Evolutionary conservation across 1,140 invertebrate genomes (phyloP).

Genomic region (Chelonus insularis): DNA sequence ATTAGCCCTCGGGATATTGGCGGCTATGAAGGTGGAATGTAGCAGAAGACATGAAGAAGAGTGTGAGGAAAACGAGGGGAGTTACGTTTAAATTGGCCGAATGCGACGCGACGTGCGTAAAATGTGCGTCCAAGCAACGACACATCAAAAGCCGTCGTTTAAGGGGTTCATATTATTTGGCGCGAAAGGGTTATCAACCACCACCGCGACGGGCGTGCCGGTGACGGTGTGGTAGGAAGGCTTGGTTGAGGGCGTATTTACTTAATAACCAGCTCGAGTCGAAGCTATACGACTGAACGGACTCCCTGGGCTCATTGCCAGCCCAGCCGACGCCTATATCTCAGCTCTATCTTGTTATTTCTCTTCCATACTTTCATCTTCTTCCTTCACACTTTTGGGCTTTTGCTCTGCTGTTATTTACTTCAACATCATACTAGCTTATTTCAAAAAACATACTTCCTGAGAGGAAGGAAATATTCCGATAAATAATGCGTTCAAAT

Average conservation of each 20-base stretch:
- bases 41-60: neutral
- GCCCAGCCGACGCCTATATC: conserved; percentile 28
- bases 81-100: conserved; percentile 39
- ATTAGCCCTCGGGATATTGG: conserved; percentile 28
- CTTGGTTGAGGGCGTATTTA: conserved; percentile 39
- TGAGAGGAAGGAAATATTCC: no score
- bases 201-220: conserved; percentile 9
- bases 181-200: conserved; percentile 47
- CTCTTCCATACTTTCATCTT: conserved; percentile 6
- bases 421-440: no score
- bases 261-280: conserved; percentile 47
- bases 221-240: conserved; percentile 1
- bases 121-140: conserved; percentile 43
- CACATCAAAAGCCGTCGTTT: conserved; percentile 48
- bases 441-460: no score
- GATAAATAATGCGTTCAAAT: no score
- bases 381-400: neutral
- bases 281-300: conserved; percentile 37
- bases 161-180: conserved; percentile 47
- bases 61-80: conserved; percentile 1
- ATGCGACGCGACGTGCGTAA: conserved; percentile 28
- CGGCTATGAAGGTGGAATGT: conserved; percentile 4
- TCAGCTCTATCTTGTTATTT: conserved; percentile 30
- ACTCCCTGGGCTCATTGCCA: conserved; percentile 43
- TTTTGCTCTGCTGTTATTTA: neutral